Evolutionary conservation across 2,797 vertebrate species (phyloP), one percentile per base, ranked within the genome.

Genomic region (Peromyscus attwateri): DNA sequence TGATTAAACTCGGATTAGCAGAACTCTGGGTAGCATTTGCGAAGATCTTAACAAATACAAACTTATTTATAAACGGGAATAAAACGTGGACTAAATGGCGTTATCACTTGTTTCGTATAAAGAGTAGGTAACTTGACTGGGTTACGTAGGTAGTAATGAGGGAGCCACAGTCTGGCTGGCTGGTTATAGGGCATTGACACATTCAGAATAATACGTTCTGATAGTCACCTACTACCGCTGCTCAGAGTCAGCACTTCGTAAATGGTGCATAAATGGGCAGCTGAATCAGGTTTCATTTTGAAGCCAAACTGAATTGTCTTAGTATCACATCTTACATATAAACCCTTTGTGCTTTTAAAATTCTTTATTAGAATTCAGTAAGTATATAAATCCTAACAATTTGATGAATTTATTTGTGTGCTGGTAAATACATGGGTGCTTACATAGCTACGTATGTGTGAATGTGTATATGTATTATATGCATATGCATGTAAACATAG

Each of bases 391-490:
- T 52, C 25, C 80, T 57, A 91, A 80, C 13, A 87, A 82, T 49
- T 64, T 92, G n/a, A 75, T 92, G 79, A 88, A 88, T 89, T 81
- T 31, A n/a, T 55, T 81, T 95, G 21, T 92, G n/a, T 46, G 82
- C 37, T 3, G 49, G 14, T 55, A 29, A 80, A 12, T 68, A 46
- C 37, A 23, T n/a, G 49, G n/a, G 1, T 79, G 34, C 21, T 31
- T 81, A 16, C 6, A 4, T 17, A 31, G 9, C 14, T 16, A n/a
- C n/a, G 6, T 71, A 34, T 75, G 21, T 40, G 16, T 76, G 40
- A 76, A 76, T 29, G 12, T 76, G 55, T 31, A 2, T 14, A 21
- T 37, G 25, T 37, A 16, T 68, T 46, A 19, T 11, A 14, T 43
- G 19, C 37, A 62, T 31, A 71, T 52, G 34, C 52, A 31, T 66